Percentiles rank a stretch among this genome's conserved stretches.
phyloP scores from a whole-genome alignment of 2,888 invertebrate genomes.

The Dyspetes luteomarginatus region DNA sequence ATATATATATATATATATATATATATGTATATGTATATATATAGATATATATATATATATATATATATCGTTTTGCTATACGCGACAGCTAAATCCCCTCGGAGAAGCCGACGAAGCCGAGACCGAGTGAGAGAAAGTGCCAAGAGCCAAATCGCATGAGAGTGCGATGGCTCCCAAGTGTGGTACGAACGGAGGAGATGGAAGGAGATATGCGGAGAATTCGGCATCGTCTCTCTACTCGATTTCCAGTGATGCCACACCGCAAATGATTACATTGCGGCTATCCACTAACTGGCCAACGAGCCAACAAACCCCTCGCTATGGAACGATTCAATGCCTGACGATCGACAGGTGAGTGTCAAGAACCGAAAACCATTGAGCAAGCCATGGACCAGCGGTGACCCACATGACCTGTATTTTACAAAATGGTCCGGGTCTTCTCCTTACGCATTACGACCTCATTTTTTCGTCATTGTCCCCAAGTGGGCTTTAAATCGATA shows the following conservation, averaged over 20 bases:
- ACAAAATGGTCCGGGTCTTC: background rate
- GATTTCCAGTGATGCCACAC: conserved; percentile 69
- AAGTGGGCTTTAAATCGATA: too few relatives aligned
- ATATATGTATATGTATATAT: background rate
- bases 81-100: conserved; percentile 38
- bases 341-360: conserved; percentile 75
- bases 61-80: conserved; percentile 6
- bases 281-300: conserved; percentile 80
- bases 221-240: conserved; percentile 34
- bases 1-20: background rate
- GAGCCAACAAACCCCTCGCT: conserved; percentile 71
- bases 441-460: too few relatives aligned
- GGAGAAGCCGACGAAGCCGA: conserved; percentile 47
- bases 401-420: background rate
- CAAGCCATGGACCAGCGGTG: conserved; percentile 33
- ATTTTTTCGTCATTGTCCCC: too few relatives aligned
- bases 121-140: conserved; percentile 38
- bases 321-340: conserved; percentile 63
- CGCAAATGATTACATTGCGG: conserved; percentile 83
- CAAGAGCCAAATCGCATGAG: conserved; percentile 31
- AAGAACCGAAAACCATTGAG: conserved; percentile 40
- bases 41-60: background rate
- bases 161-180: conserved; percentile 17
- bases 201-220: conserved; percentile 39
- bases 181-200: conserved; percentile 49